Percentiles rank a stretch among this genome's conserved stretches.
Evolutionary conservation across 1,140 invertebrate genomes (phyloP).

Genomic region (Meteorus sp.): DNA sequence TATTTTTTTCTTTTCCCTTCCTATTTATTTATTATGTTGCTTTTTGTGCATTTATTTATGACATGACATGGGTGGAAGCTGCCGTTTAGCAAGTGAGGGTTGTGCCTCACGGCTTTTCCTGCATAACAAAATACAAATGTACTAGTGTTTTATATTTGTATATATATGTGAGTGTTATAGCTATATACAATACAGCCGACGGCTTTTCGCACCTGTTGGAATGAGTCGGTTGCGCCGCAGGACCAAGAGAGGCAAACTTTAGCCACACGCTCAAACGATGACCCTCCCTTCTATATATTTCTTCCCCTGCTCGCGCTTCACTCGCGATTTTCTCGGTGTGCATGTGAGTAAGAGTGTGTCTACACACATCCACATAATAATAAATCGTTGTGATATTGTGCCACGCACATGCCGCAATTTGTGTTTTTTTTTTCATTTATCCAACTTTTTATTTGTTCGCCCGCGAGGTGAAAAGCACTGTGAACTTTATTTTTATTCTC

Average conservation of each 20-base stretch:
- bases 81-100: background rate
- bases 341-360: too few relatives aligned
- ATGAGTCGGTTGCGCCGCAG: slow-evolving; percentile 32
- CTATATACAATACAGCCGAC: slow-evolving; percentile 5
- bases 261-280: background rate
- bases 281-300: background rate
- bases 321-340: background rate
- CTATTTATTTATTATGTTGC: background rate
- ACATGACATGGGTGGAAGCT: slow-evolving; percentile 14
- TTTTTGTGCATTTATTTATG: slow-evolving; percentile 15
- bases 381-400: too few relatives aligned
- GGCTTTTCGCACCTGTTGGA: slow-evolving; percentile 56
- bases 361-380: too few relatives aligned
- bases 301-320: too few relatives aligned
- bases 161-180: too few relatives aligned
- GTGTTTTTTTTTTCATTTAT: too few relatives aligned
- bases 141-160: too few relatives aligned
- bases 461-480: too few relatives aligned
- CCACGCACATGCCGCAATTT: too few relatives aligned
- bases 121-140: slow-evolving; percentile 1
- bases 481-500: too few relatives aligned
- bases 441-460: too few relatives aligned
- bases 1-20: background rate
- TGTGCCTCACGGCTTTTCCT: slow-evolving; percentile 7
- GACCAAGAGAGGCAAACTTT: slow-evolving; percentile 27